Base-by-base conservation (phyloP, 2,888 invertebrate genomes). In the Callyntrura sp. region DNA sequence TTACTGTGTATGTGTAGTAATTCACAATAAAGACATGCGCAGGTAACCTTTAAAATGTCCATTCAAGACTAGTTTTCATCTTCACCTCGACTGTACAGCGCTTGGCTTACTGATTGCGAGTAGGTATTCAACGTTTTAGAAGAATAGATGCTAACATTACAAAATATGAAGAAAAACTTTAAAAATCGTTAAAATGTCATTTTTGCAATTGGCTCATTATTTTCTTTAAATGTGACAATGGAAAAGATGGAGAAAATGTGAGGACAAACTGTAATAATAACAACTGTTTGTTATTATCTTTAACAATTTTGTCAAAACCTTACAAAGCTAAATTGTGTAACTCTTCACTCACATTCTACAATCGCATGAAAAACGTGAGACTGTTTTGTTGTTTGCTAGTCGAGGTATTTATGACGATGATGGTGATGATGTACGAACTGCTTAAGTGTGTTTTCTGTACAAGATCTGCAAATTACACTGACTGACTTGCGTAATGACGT, bases 131-230 rank as follows among this genome's bases (percentile, higher is more conserved):
- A 12, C 57, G 57, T 35, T 43, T 43, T 43, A 43, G 43, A 70
- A 70, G 35, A 70, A 43, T 70, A 43, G 43, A 70, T 70, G 20
- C 43, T n/a, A 17, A 43, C 25, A 65, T 8, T 6, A 25, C 8
- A 78, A 55, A 55, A 78, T 2, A 25, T n/a, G 35, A 55, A 11
- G 28, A 48, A 79, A 57, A 79, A 28, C 17, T 14, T 8, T 6
- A 35, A 51, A 45, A 85, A 85, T 85, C 60, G 85, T 85, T 85
- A 85, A 84, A 55, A 85, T 85, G 73, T 85, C 85, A 85, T 85
- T 60, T 85, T 35, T 60, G 85, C 73, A 85, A 85, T 73, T 85
- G 57, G 73, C 76, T 85, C 85, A 76, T 84, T 84, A 70, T 84
- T 70, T 85, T 85, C 43, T 70, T 65, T 12, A 73, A 85, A 85